Evolutionary conservation across 2,113 vertebrate genomes (phyloP), one percentile per base, ranked within the genome.

Genomic region (Nibea albiflora): DNA sequence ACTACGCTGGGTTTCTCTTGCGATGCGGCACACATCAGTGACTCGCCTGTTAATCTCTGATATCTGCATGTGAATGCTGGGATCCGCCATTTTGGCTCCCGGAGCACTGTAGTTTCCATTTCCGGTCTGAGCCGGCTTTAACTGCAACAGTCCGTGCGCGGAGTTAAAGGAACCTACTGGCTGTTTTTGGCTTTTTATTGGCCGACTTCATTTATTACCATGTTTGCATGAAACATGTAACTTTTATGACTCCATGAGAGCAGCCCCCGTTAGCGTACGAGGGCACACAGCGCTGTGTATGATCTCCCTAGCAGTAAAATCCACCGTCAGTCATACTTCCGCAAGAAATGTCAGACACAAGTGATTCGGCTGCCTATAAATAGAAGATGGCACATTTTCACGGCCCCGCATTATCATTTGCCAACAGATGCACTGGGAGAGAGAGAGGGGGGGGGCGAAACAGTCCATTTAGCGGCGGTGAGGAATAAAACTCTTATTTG

Each of bases 311-410:
- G 76, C 73, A 52, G 81, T 81, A 75, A 89, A 93, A 90, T 68
- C 24, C 24, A 26, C 2, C 1, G 78, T 85, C 89, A 88, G 82
- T 88, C 85, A 71, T 62, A 15, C 57, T 58, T 71, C 78, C 76
- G 80, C 73, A 69, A 87, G 80, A 90, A 92, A 90, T 92, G 82
- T 89, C 90, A 92, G 68, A 86, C 80, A 82, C 74, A 83, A 92
- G 81, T 90, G 91, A 93, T 93, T 89, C 90, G 86, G 76, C 85
- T 85, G 91, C 60, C 90, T 91, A 93, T 90, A 90, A 93, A 94
- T 90, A 93, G 90, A 90, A 84, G 73, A 85, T 77, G 85, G 86
- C 86, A 87, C 80, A 91, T 92, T 92, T 92, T 86, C 86, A 89
- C 62, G 16, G 19, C 75, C 24, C 44, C 52, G 58, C 82, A 92